Evolutionary conservation across 2,113 vertebrate species (phyloP).

Genomic region (Cariama cristata): DNA sequence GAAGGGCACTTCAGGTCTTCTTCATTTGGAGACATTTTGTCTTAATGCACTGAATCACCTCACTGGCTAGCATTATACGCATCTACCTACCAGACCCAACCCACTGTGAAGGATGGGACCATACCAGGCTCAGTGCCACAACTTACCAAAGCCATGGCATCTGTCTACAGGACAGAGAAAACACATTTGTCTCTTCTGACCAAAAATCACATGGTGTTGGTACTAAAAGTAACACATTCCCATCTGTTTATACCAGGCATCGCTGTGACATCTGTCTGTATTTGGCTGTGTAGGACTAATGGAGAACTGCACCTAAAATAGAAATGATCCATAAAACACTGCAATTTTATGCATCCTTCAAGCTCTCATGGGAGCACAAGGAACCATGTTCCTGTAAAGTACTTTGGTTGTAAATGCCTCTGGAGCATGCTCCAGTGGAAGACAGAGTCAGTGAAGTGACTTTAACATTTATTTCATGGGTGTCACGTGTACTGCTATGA

Average conservation of each 20-base stretch:
- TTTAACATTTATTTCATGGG: background rate
- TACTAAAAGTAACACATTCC: background rate
- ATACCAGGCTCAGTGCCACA: background rate
- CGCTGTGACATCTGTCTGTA: background rate
- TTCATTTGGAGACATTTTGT: background rate
- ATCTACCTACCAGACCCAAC: slow-evolving; percentile 48
- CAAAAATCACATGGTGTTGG: background rate
- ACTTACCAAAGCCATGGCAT: background rate
- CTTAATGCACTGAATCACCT: slow-evolving; percentile 25
- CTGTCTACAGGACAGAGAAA: background rate
- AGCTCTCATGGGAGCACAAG: background rate
- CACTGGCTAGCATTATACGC: background rate
- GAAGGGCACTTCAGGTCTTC: background rate
- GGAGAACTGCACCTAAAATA: background rate
- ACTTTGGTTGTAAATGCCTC: background rate
- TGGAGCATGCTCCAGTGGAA: background rate
- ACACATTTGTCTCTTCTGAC: background rate
- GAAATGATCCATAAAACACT: background rate
- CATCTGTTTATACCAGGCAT: background rate
- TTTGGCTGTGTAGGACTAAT: background rate
- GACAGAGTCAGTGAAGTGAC: background rate
- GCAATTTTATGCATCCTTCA: background rate
- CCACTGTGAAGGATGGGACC: slow-evolving; percentile 55
- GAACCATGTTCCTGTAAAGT: background rate
- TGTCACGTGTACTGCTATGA: background rate